phyloP scores from a whole-genome alignment of 2,797 vertebrate species.

The Rhabdomys pumilio region DNA sequence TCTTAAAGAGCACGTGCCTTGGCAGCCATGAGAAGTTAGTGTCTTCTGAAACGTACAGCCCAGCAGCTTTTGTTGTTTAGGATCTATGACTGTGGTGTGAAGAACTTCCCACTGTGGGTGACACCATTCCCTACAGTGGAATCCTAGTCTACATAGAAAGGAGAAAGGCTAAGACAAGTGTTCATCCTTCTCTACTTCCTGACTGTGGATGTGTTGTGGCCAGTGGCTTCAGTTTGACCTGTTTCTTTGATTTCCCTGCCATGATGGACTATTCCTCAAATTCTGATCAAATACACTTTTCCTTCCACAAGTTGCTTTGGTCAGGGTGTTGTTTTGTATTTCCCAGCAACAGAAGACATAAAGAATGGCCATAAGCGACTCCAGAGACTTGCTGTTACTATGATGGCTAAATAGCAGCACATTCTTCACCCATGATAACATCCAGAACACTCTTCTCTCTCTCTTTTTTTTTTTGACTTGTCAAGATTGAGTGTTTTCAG shows the following conservation, averaged over 20 bases:
- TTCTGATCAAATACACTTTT: not conserved
- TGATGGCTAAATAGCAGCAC: not conserved
- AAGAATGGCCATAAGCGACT: not conserved
- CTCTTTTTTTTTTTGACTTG: not conserved
- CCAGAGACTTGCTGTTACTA: not conserved
- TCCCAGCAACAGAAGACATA: not conserved
- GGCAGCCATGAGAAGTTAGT: not conserved
- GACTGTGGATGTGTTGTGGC: not conserved
- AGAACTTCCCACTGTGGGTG: not conserved
- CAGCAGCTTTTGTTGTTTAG: not conserved
- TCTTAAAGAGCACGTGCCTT: not conserved
- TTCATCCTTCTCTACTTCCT: not conserved
- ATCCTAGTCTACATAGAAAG: not conserved
- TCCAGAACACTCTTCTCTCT: not conserved
- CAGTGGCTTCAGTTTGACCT: too few relatives aligned
- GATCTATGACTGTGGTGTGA: not conserved
- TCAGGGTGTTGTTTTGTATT: not conserved
- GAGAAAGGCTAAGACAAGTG: not conserved
- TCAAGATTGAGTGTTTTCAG: slow-evolving; percentile 26
- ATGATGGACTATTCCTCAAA: not conserved
- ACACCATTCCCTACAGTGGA: not conserved
- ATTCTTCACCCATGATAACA: not conserved
- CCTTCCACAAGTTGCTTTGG: not conserved
- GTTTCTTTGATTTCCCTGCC: not conserved
- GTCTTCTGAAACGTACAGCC: not conserved